Evolutionary conservation across 2,888 invertebrate genomes (phyloP).

Genomic region (Brachylomia viminalis): DNA sequence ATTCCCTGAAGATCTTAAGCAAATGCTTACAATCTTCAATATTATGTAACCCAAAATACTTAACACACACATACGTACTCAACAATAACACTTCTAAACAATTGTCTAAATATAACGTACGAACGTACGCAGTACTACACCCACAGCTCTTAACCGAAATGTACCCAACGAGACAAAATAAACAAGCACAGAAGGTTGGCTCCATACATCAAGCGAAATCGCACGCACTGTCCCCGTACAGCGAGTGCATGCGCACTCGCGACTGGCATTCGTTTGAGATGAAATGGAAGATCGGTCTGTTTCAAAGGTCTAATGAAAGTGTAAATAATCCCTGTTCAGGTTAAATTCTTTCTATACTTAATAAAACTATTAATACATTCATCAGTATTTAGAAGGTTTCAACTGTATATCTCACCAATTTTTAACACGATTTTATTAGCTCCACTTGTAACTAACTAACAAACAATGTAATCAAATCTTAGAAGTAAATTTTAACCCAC

Average conservation of each 20-base stretch:
- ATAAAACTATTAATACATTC: background rate
- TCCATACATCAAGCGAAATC: background rate
- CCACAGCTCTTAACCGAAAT: slow-evolving; percentile 27
- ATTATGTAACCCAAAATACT: slow-evolving; percentile 19
- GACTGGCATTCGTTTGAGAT: background rate
- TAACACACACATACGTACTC: slow-evolving; percentile 5
- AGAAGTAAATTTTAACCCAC: too few species aligned
- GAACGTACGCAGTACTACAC: background rate
- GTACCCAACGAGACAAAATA: background rate
- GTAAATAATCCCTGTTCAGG: background rate
- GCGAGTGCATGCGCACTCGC: too few species aligned
- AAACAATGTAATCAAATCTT: too few species aligned
- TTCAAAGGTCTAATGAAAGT: background rate
- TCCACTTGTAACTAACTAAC: too few species aligned
- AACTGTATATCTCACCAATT: background rate
- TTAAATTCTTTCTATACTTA: background rate
- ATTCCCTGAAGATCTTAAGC: background rate
- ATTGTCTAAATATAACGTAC: slow-evolving; percentile 19
- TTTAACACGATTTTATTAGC: too few species aligned
- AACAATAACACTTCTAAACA: slow-evolving; percentile 27
- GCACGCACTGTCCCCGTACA: too few species aligned
- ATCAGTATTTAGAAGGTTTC: background rate
- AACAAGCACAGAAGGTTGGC: background rate
- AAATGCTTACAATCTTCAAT: too few species aligned
- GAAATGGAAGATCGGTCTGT: background rate